Evolutionary conservation across 1,140 invertebrate genomes (phyloP).

Genomic region (Odontomachus brunneus): DNA sequence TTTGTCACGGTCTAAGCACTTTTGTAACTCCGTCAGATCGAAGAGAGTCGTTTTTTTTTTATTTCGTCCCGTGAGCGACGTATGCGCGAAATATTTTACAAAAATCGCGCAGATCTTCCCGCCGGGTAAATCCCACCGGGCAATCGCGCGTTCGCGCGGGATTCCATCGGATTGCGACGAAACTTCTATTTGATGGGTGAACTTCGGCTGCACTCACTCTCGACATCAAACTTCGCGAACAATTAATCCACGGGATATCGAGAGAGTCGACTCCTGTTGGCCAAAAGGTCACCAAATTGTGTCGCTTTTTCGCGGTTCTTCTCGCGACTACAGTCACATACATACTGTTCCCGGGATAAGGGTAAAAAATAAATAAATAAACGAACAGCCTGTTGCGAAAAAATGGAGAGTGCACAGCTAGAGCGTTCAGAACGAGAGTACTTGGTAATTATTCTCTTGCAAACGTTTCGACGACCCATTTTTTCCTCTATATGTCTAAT

Average conservation of each 20-base stretch:
- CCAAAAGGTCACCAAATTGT: slow-evolving; percentile 10
- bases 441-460: not conserved
- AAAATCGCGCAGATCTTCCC: slow-evolving; percentile 30
- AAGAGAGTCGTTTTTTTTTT: not conserved
- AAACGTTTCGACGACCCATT: no score
- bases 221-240: slow-evolving; percentile 41
- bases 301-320: slow-evolving; percentile 20
- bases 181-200: slow-evolving; percentile 52
- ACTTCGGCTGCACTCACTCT: slow-evolving; percentile 34
- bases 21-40: slow-evolving; percentile 34
- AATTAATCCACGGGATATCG: slow-evolving; percentile 52
- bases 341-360: not conserved
- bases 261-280: not conserved
- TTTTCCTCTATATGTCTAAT: no score
- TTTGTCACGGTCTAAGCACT: slow-evolving; percentile 30
- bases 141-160: slow-evolving; percentile 34
- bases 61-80: not conserved
- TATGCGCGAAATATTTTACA: slow-evolving; percentile 32
- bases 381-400: not conserved
- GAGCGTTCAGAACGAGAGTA: not conserved
- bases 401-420: not conserved
- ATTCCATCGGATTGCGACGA: slow-evolving; percentile 39
- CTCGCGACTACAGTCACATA: not conserved
- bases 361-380: not conserved
- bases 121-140: not conserved